A percentile compares a stretch with the other conserved stretches of the same genome.
Evolutionary conservation across 2,113 vertebrate genomes (phyloP).

Genomic region (Narcine bancroftii): DNA sequence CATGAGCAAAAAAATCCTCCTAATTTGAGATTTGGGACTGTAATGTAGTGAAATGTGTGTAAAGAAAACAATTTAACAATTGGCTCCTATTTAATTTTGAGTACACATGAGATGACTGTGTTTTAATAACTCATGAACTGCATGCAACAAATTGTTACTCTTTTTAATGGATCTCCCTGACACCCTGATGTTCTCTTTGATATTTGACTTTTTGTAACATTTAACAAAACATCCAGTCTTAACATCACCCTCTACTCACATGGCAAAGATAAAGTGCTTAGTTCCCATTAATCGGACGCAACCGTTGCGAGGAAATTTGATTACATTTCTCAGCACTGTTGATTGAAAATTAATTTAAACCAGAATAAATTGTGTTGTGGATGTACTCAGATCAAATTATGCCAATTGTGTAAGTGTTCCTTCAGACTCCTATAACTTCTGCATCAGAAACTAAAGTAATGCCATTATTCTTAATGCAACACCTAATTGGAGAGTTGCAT

Average conservation of each 20-base stretch:
- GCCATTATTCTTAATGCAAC: no score
- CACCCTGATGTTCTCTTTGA: not conserved
- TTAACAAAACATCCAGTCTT: not conserved
- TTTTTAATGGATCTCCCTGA: not conserved
- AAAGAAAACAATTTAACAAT: not conserved
- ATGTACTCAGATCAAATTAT: no score
- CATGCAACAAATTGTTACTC: no score
- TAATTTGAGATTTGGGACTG: not conserved
- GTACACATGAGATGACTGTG: not conserved
- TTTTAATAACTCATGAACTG: not conserved
- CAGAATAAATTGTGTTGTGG: no score
- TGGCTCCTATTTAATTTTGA: not conserved
- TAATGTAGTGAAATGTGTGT: not conserved
- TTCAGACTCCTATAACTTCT: no score
- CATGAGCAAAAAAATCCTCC: not conserved
- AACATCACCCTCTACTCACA: not conserved
- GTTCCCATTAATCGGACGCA: not conserved
- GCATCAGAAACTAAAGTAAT: no score
- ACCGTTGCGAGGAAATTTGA: not conserved
- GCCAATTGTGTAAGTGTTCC: no score
- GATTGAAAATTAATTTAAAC: no score
- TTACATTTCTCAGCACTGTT: no score
- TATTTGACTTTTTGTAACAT: not conserved
- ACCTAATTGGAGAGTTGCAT: no score
- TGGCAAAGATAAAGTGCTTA: not conserved